Base-by-base conservation (phyloP, 2,888 invertebrate genomes). In the Agrotis ipsilon region DNA sequence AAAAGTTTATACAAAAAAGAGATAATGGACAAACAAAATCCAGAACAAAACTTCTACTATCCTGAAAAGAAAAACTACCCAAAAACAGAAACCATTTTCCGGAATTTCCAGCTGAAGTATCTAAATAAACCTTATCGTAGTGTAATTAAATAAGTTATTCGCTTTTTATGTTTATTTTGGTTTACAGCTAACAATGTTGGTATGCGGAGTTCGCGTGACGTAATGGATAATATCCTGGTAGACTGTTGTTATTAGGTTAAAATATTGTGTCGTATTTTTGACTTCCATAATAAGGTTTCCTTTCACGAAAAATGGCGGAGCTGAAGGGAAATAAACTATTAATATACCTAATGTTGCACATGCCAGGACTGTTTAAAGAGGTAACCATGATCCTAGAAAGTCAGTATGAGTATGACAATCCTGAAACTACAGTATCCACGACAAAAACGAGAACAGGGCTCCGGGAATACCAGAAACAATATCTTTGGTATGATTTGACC, bases 181-280 rank as follows among this genome's bases (percentile, higher is more conserved):
- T 48, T 69, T 51, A 46, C n/a, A 27, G 51, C 49, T 43, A 24
- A 59, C 16, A 24, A 11, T 51, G 51, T 59, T 64, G 71, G 64
- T 59, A 75, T 59, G 58, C 54, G 52, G 51, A 46, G 60, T 51
- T 65, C 49, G 75, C 75, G 75, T 75, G 75, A 61, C 72, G n/a
- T 39, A 51, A 64, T 65, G 65, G n/a, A 60, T 78, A 57, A 43
- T 27, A 51, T 64, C 18, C 65, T 16, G 46, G 45, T 46, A 19
- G 0, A 39, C 2, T 52, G 18, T 18, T 24, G 6, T 52, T 52
- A 52, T 46, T 18, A 39, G 7, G 75, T 48, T 61, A 52, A 77
- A 60, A 51, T 59, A 70, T 64, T 60, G 5, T 62, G 32, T 43
- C 60, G 21, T 59, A 60, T 59, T 75, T 71, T 70, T 57, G 27